Percentiles rank a stretch among this genome's conserved stretches.
Conservation (phyloP, 1,140 invertebrate genomes). For the Brachionus asplanchnoidis region DNA sequence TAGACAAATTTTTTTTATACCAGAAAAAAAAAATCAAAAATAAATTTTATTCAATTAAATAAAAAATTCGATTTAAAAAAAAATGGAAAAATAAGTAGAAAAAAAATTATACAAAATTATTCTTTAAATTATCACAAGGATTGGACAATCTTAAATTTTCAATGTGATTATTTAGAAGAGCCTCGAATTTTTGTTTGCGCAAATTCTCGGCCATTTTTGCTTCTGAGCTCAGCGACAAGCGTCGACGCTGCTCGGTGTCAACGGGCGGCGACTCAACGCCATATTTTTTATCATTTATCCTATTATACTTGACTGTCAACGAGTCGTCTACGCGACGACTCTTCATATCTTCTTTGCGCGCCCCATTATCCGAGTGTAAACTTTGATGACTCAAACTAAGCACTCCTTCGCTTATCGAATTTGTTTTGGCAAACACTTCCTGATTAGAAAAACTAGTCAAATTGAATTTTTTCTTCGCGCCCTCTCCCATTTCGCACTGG, state of each 20-base stretch:
- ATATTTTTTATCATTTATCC: not conserved
- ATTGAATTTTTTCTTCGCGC: not conserved
- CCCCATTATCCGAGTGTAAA: not conserved
- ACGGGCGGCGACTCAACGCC: not conserved
- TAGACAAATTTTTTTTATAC: no score
- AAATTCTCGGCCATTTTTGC: not conserved
- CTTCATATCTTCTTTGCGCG: not conserved
- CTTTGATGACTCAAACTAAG: slow-evolving; percentile 6
- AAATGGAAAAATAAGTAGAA: not conserved
- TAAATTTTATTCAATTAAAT: not conserved
- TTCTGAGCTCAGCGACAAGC: not conserved
- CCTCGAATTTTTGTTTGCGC: slow-evolving; percentile 17
- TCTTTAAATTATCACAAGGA: not conserved
- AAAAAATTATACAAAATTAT: slow-evolving; percentile 15
- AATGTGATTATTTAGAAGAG: not conserved
- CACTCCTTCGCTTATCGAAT: not conserved
- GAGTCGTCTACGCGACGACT: slow-evolving; percentile 1
- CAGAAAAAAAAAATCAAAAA: no score
- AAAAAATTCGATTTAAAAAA: slow-evolving; percentile 32
- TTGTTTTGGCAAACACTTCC: not conserved
- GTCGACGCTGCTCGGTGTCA: not conserved
- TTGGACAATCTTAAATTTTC: not conserved
- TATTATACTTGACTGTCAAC: not conserved
- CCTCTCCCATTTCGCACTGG: not conserved
- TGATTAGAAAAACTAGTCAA: not conserved